phyloP scores from a whole-genome alignment of 2,888 invertebrate species.

The Thymelicus sylvestris region DNA sequence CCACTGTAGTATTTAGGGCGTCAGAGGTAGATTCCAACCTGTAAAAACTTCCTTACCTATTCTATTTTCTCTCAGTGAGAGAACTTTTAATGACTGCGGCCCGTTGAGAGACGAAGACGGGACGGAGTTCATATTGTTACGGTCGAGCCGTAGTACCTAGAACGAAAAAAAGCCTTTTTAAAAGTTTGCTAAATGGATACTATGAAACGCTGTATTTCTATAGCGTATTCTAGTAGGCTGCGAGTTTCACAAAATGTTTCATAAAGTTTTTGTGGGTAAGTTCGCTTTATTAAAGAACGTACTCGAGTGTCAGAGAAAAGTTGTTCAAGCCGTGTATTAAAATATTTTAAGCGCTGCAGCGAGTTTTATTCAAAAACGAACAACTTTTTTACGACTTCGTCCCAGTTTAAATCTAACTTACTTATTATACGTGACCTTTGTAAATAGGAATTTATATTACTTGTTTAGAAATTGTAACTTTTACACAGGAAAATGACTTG shows the following conservation, averaged over 20 bases:
- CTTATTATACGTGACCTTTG: slow-evolving; percentile 1
- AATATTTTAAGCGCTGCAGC: slow-evolving; percentile 32
- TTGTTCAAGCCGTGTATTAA: slow-evolving; percentile 20
- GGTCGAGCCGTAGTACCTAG: slow-evolving; percentile 91
- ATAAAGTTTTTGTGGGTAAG: slow-evolving; percentile 27
- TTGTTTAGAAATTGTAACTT: too few species aligned
- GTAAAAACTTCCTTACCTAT: slow-evolving; percentile 86
- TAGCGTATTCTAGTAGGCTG: slow-evolving; percentile 24
- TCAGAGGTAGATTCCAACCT: slow-evolving; percentile 8
- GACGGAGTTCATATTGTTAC: slow-evolving; percentile 90
- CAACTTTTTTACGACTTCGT: slow-evolving; percentile 4
- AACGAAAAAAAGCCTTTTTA: slow-evolving; percentile 41
- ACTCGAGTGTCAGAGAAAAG: slow-evolving; percentile 18
- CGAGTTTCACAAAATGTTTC: slow-evolving; percentile 28
- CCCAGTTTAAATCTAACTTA: not conserved
- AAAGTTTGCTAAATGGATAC: slow-evolving; percentile 29
- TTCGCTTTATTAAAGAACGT: slow-evolving; percentile 29
- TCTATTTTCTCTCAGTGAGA: slow-evolving; percentile 91
- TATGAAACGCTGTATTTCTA: slow-evolving; percentile 18
- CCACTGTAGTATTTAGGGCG: not conserved
- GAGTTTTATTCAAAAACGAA: slow-evolving; percentile 35
- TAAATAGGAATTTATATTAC: not conserved
- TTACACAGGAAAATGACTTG: too few species aligned
- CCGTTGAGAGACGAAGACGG: slow-evolving; percentile 93
- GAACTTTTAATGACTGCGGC: slow-evolving; percentile 88